Percentiles rank a stretch among this genome's conserved stretches.
These are phyloP conservation scores for Fopius arisanus DNA, from an alignment of 1,140 invertebrate species.

Conservation along the genomic window DNA sequence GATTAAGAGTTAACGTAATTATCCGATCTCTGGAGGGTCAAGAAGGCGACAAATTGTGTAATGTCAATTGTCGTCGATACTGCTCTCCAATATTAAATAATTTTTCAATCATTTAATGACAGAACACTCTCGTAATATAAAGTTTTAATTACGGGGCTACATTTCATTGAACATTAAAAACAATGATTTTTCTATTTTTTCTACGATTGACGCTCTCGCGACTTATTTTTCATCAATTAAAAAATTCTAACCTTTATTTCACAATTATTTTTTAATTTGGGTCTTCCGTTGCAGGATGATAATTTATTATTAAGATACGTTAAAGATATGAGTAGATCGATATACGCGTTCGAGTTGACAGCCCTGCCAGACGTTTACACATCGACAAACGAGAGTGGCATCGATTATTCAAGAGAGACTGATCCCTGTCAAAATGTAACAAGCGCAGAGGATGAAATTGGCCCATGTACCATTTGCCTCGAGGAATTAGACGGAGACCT, in stretches of 20 bases:
- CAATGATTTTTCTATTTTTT: conserved; percentile 11
- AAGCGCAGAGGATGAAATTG: conserved; percentile 44
- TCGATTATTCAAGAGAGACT: conserved; percentile 41
- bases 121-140: conserved; percentile 59
- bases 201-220: background rate
- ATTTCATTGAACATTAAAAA: conserved; percentile 51
- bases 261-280: conserved; percentile 11
- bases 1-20: too few relatives aligned
- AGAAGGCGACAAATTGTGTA: conserved; percentile 53
- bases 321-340: conserved; percentile 66
- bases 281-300: conserved; percentile 65
- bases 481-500: conserved; percentile 70
- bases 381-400: conserved; percentile 39
- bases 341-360: conserved; percentile 67
- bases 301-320: conserved; percentile 67
- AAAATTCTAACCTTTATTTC: too few relatives aligned
- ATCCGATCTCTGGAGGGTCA: conserved; percentile 45
- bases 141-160: conserved; percentile 59
- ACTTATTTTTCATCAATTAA: too few relatives aligned
- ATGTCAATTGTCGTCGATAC: conserved; percentile 56
- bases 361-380: conserved; percentile 55
- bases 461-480: conserved; percentile 71
- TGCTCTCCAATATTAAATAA: conserved; percentile 53
- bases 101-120: conserved; percentile 31
- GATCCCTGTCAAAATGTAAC: conserved; percentile 48